Conservation (phyloP, 2,797 vertebrate genomes). For the Lemur catta region DNA sequence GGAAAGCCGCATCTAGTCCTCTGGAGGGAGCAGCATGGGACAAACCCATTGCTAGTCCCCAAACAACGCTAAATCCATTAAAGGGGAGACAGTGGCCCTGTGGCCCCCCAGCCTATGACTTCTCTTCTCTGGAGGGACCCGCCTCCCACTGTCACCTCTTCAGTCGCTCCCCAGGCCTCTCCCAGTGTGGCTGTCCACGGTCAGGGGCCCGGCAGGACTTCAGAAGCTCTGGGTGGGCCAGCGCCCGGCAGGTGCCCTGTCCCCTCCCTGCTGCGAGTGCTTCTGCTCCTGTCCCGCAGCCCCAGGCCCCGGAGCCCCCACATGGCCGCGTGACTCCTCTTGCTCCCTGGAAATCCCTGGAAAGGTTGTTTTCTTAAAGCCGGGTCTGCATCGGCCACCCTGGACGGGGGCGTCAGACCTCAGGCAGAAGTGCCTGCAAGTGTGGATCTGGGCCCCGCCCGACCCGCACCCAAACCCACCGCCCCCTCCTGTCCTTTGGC, state of each 20-base stretch:
- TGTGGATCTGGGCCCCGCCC: not conserved
- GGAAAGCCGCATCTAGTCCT: not conserved
- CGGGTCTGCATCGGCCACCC: accelerated
- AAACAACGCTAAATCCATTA: accelerated
- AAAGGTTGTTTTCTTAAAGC: not conserved
- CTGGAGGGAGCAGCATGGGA: not conserved
- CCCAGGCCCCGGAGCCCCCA: not conserved
- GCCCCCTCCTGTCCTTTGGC: not conserved
- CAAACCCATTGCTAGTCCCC: accelerated
- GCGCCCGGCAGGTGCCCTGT: too few relatives aligned
- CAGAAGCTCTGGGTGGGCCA: not conserved
- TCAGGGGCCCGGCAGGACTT: not conserved
- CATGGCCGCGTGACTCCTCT: accelerated
- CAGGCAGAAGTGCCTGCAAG: not conserved
- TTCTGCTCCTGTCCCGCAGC: not conserved
- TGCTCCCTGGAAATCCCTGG: not conserved
- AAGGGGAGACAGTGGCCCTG: not conserved
- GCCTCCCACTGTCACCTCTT: accelerated
- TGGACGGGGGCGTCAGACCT: not conserved
- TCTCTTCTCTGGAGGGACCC: not conserved
- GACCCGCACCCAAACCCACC: not conserved
- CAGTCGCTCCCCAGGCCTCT: not conserved
- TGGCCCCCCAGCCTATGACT: accelerated
- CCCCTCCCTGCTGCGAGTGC: not conserved
- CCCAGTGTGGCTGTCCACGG: not conserved